Conservation (phyloP, 2,113 vertebrate genomes). For the Eurystomus gularis region DNA sequence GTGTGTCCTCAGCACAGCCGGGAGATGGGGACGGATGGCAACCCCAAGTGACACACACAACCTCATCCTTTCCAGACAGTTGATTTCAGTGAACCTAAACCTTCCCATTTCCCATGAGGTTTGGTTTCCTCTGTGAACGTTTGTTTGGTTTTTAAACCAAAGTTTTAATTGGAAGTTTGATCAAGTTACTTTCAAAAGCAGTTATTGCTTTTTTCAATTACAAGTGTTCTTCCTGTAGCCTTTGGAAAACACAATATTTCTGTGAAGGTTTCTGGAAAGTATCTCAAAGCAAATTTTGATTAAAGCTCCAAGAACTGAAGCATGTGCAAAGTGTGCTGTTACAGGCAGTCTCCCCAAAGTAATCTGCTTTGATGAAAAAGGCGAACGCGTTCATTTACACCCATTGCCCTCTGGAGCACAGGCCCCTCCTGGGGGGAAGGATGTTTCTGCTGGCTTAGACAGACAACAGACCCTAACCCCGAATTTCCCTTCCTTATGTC, state of each 20-base stretch:
- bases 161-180: background rate
- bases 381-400: background rate
- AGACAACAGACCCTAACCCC: background rate
- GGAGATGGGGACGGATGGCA: background rate
- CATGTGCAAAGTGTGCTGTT: background rate
- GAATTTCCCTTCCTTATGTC: background rate
- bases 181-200: background rate
- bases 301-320: background rate
- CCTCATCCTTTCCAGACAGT: background rate
- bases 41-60: rapidly evolving
- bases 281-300: constrained; percentile 19
- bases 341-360: background rate
- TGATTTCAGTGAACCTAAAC: background rate
- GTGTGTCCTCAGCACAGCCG: rapidly evolving
- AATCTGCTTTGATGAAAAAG: background rate
- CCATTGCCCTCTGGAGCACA: background rate
- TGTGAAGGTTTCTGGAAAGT: background rate
- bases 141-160: background rate
- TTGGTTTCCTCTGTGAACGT: background rate
- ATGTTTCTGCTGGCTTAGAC: background rate
- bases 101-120: background rate
- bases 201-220: background rate
- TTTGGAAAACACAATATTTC: constrained; percentile 22
- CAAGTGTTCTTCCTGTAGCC: background rate
- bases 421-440: background rate